These are phyloP conservation scores for Genyomyrus donnyi DNA, from an alignment of 2,113 vertebrate species.

Conservation along the genomic window DNA sequence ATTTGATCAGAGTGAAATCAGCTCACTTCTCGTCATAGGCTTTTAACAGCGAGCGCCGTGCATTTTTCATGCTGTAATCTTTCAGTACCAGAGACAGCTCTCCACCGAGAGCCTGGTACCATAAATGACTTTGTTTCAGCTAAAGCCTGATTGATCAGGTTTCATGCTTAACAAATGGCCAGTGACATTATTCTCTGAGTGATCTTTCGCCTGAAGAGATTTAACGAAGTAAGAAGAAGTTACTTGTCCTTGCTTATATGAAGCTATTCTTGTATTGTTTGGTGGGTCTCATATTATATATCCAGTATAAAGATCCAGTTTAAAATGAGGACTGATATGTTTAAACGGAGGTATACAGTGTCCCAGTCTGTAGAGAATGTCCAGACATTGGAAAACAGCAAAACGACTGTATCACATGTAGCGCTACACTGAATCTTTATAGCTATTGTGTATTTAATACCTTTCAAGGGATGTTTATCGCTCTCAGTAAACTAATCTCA, in stretches of 20 bases:
- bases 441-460: background rate
- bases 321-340: background rate
- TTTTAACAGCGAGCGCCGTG: background rate
- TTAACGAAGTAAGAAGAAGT: background rate
- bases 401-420: background rate
- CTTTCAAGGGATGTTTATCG: background rate
- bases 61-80: background rate
- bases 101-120: background rate
- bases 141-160: background rate
- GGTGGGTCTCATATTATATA: background rate
- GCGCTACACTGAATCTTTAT: background rate
- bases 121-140: background rate
- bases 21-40: background rate
- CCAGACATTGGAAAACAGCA: background rate
- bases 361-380: background rate
- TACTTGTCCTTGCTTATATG: background rate
- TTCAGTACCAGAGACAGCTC: conserved; percentile 56
- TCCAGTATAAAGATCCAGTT: background rate
- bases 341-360: background rate
- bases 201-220: background rate
- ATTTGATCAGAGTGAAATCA: background rate
- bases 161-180: background rate
- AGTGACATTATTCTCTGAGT: background rate
- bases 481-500: background rate
- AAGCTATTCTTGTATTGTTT: background rate